Conservation (phyloP, 2,113 vertebrate genomes). For the Muntiacus reevesi region DNA sequence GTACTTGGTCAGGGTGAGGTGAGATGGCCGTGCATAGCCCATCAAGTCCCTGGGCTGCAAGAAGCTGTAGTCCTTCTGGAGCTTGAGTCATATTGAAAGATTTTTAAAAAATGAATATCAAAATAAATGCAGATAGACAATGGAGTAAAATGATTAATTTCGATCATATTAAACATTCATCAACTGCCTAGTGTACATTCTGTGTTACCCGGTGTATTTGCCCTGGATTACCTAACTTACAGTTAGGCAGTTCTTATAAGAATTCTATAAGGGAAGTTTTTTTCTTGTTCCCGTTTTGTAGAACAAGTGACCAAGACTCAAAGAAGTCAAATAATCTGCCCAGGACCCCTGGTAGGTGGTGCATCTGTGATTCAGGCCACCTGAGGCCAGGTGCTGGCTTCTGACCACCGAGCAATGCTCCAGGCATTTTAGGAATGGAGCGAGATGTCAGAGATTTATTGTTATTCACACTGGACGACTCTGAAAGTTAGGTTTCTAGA, state of each 20-base stretch:
- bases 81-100: not conserved
- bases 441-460: accelerated
- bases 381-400: not conserved
- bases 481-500: too few species aligned
- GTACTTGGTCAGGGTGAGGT: accelerated
- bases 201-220: not conserved
- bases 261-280: not conserved
- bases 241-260: not conserved
- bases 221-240: not conserved
- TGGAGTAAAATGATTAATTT: not conserved
- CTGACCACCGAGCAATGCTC: not conserved
- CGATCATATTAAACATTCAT: not conserved
- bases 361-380: not conserved
- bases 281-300: not conserved
- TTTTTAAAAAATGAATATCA: not conserved
- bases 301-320: not conserved
- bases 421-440: too few species aligned
- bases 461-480: too few species aligned
- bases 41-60: not conserved
- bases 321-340: not conserved
- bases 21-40: accelerated
- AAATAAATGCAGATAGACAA: not conserved
- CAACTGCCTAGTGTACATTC: not conserved
- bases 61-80: not conserved
- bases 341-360: not conserved